These are phyloP conservation scores for Urocitellus parryii DNA, from an alignment of 2,113 vertebrate genomes.

Conservation along the genomic window DNA sequence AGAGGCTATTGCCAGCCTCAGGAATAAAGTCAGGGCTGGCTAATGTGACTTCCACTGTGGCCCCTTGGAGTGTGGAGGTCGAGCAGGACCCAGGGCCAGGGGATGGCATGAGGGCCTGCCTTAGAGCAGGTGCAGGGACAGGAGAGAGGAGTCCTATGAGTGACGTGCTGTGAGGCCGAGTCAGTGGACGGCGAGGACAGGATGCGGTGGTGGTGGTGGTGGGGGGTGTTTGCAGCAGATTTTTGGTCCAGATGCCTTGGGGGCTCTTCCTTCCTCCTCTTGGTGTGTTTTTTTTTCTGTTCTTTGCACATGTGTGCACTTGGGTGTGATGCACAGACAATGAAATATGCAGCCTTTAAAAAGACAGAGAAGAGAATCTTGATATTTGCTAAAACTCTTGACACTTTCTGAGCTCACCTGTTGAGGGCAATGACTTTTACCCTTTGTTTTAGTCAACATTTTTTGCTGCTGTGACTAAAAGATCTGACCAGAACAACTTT, in stretches of 20 bases:
- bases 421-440: background rate
- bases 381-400: background rate
- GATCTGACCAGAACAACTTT: no score
- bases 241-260: background rate
- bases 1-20: no score
- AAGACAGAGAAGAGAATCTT: background rate
- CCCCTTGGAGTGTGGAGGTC: background rate
- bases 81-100: background rate
- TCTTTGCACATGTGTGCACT: background rate
- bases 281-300: no score
- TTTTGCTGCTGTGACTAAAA: no score
- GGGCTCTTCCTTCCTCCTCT: background rate
- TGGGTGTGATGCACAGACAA: background rate
- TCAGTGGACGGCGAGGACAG: fast-evolving
- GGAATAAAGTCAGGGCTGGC: no score
- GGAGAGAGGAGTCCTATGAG: background rate
- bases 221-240: background rate
- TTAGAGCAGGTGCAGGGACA: background rate
- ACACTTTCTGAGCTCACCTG: background rate
- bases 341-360: background rate
- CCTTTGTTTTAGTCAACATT: no score
- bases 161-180: no score
- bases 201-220: no score
- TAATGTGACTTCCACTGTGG: no score
- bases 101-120: no score